Percentiles rank a stretch among this genome's conserved stretches.
Evolutionary conservation across 2,113 vertebrate species (phyloP).

Genomic region (Neofelis nebulosa): DNA sequence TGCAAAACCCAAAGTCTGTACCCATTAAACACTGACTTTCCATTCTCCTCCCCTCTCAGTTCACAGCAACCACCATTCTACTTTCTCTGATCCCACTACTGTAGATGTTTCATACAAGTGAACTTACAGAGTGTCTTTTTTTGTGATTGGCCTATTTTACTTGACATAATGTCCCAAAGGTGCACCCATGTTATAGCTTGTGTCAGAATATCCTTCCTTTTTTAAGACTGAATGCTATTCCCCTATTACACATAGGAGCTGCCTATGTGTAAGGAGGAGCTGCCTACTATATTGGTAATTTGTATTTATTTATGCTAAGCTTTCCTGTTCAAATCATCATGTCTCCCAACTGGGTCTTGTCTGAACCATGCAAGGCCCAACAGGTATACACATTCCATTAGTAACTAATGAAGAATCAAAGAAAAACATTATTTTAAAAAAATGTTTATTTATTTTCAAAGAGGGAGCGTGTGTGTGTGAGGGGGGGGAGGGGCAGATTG

Average conservation of each 20-base stretch:
- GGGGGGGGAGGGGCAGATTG: no score
- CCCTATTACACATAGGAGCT: background rate
- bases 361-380: background rate
- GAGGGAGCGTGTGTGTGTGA: no score
- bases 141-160: background rate
- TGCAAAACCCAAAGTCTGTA: background rate
- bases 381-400: background rate
- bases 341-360: background rate
- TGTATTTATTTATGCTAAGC: background rate
- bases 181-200: background rate
- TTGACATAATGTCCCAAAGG: background rate
- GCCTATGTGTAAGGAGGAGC: background rate
- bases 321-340: background rate
- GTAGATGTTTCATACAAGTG: background rate
- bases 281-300: background rate
- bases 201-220: background rate
- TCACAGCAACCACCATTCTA: background rate
- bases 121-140: background rate
- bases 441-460: no score
- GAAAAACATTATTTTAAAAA: background rate
- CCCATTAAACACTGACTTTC: background rate
- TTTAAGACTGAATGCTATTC: background rate
- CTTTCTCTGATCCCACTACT: background rate
- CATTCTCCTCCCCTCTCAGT: background rate
- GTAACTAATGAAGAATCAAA: background rate